These are phyloP conservation scores for Tupiocoris notatus DNA, from an alignment of 2,888 invertebrate genomes.

Conservation along the genomic window DNA sequence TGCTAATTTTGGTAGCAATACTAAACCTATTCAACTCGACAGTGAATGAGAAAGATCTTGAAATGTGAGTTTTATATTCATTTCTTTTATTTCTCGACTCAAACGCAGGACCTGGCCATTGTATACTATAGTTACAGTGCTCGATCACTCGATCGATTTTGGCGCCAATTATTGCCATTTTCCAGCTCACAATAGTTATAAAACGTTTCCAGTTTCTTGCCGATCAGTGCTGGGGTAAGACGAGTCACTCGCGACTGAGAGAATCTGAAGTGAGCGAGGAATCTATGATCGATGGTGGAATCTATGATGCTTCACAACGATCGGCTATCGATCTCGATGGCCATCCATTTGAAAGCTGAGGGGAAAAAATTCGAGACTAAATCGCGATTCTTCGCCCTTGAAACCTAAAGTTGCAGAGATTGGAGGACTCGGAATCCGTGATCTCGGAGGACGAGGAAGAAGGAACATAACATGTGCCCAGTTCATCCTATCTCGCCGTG, in stretches of 20 bases:
- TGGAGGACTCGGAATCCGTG: constrained; percentile 24
- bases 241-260: not conserved
- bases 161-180: too few species aligned
- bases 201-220: too few species aligned
- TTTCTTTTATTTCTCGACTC: too few species aligned
- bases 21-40: too few species aligned
- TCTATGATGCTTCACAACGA: not conserved
- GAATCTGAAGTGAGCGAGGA: not conserved
- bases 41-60: too few species aligned
- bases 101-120: too few species aligned
- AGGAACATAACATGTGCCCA: constrained; percentile 30
- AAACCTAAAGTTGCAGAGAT: not conserved
- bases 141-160: too few species aligned
- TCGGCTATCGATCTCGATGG: not conserved
- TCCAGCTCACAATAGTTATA: too few species aligned
- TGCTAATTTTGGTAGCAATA: too few species aligned
- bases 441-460: not conserved
- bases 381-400: not conserved
- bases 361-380: not conserved
- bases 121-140: too few species aligned
- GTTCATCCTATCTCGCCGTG: constrained; percentile 14
- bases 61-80: too few species aligned
- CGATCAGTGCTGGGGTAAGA: too few species aligned
- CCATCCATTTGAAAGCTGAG: not conserved
- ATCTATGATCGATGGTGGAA: not conserved